Base-by-base conservation (phyloP, 2,888 invertebrate genomes). In the Metacarcinus magister region DNA sequence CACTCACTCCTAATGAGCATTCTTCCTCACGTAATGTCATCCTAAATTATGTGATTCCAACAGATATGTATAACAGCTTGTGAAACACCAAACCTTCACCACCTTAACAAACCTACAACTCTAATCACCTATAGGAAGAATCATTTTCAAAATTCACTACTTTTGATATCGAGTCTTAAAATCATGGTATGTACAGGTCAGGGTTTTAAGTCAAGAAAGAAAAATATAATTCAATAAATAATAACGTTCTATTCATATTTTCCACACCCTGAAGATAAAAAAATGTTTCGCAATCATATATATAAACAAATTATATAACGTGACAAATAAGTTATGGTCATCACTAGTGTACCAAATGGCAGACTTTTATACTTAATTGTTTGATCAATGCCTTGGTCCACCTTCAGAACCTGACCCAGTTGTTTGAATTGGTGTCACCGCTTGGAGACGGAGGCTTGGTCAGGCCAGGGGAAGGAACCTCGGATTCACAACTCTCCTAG, bases 321-420 rank as follows among this genome's bases (percentile, higher is more conserved):
- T 82, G 28, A 82, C 75, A 82, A 39, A 39, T 39, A 39, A 82
- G 7, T 82, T 28, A 82, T 10, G 28, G 5, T 75, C 3, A 75
- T 75, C 75, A n/a, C 75, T 75, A 75, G 75, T 75, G 75, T 28
- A 75, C 7, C n/a, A n/a, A 28, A n/a, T n/a, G 75, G 32, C 75
- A 82, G 75, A 32, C 28, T 28, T 39, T 39, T 87, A 39, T 87
- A 2, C 32, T 32, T 87, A 39, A 16, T 87, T 39, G 16, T 16
- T 16, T 39, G 39, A 39, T 7, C 2, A 16, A 10, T 4, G 39
- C 13, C 16, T 39, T 32, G 3, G 16, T 16, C 19, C 32, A 16
- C 87, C 87, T 32, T 87, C 39, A 87, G 87, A 87, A 87, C 87
- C 87, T 32, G 39, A 16, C 87, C 87, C 87, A 87, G 39, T 39